Evolutionary conservation across 2,113 vertebrate genomes (phyloP), one percentile per base, ranked within the genome.

Genomic region (Ariopsis seemanni): DNA sequence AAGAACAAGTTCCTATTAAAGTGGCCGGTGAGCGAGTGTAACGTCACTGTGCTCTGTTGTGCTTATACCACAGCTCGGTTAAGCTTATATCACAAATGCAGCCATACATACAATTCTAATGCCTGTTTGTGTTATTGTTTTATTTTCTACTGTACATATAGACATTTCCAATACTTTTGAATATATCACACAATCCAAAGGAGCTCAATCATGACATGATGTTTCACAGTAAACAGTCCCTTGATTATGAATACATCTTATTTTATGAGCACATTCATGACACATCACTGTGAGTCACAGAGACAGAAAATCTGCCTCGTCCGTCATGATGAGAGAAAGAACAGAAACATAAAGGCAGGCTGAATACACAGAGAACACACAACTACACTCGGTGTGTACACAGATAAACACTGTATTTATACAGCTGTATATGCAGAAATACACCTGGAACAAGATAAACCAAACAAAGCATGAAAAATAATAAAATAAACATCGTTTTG

Each of bases 381-480:
- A 63, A 20, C 55, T 88, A 52, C 53, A 85, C 60, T 34, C 69
- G 42, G 65, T 8, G 18, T 65, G 48, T 69, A 78, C 82, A 34
- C 81, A 85, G 34, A 82, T 10, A 69, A 57, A 78, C 42, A 42
- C 42, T 42, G 42, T 90, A 75, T 75, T 89, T 85, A 90, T 55
- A 89, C 90, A 92, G 90, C 89, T 91, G 91, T 89, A 84, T 52
- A 75, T 1, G 10, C 86, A 69, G 52, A 82, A 81, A 83, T 87
- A 65, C 65, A 83, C 86, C 87, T 85, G 12, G 82, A 58, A 75
- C 34, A 20, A 88, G 22, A 79, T 34, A 75, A 90, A 83, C 17
- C 83, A 83, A 85, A 50, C 7, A 7, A 52, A 69, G 84, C 53
- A 83, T 86, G 77, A 74, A n/a, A 60, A 72, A 87, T 7, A 18